Conservation (phyloP, 1,140 invertebrate genomes). For the Drosophila grimshawi region DNA sequence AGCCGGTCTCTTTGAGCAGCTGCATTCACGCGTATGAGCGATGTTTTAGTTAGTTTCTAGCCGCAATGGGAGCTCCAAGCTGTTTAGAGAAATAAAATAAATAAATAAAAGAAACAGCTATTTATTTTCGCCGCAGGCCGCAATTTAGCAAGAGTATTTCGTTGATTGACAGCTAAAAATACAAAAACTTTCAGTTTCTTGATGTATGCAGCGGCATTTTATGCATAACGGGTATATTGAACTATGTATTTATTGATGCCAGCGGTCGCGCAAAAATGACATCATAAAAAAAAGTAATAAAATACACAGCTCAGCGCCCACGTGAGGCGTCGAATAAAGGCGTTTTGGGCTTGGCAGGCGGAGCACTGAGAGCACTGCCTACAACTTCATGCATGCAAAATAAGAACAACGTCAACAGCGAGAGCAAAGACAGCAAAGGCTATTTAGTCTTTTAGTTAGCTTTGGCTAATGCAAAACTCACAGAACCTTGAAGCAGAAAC, state of each 20-base stretch:
- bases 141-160: background rate
- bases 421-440: conserved; percentile 24
- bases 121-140: conserved; percentile 11
- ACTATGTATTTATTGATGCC: conserved; percentile 52
- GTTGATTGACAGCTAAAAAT: conserved; percentile 26
- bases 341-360: conserved; percentile 64
- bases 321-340: conserved; percentile 35
- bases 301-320: conserved; percentile 24
- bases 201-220: conserved; percentile 3
- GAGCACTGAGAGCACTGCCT: conserved; percentile 19
- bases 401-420: conserved; percentile 24
- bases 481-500: conserved; percentile 76
- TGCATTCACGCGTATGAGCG: conserved; percentile 1
- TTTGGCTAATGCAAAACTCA: conserved; percentile 74
- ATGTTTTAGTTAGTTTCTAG: conserved; percentile 17
- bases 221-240: conserved; percentile 61
- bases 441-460: conserved; percentile 53
- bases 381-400: conserved; percentile 17
- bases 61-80: background rate
- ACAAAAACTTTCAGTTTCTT: conserved; percentile 48
- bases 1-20: conserved; percentile 40
- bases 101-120: background rate
- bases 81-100: background rate
- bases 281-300: conserved; percentile 45
- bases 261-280: conserved; percentile 56